Conservation (phyloP, 2,797 vertebrate species). For the Lagocephalus sceleratus region DNA sequence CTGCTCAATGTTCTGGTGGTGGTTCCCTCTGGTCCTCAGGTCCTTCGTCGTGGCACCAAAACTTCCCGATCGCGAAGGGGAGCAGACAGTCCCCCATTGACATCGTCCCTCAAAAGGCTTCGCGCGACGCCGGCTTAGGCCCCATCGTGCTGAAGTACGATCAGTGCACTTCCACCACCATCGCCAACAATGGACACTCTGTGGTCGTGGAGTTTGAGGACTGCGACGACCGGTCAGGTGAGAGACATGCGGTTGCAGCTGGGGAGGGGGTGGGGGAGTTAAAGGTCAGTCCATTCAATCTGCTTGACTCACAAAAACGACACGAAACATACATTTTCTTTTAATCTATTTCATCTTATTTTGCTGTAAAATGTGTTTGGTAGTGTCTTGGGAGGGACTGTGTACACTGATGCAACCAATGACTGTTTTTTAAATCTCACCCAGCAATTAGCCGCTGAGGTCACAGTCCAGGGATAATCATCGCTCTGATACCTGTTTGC, state of each 20-base stretch:
- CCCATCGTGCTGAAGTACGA: constrained; percentile 84
- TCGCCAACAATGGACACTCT: constrained; percentile 92
- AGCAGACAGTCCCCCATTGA: constrained; percentile 91
- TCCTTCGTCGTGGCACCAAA: constrained; percentile 86
- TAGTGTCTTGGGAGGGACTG: not conserved
- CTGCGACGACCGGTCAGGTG: constrained; percentile 87
- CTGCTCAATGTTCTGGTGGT: too few species aligned
- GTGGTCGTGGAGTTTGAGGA: constrained; percentile 93
- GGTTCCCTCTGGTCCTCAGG: constrained; percentile 65
- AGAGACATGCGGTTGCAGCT: not conserved
- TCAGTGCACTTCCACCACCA: constrained; percentile 83
- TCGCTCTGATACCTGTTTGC: constrained; percentile 13
- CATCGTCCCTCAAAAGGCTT: constrained; percentile 80
- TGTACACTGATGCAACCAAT: not conserved
- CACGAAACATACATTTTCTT: too few species aligned
- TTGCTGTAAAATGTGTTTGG: not conserved
- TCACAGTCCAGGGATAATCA: constrained; percentile 26
- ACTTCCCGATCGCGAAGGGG: constrained; percentile 87
- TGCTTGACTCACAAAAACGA: too few species aligned
- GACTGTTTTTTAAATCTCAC: not conserved
- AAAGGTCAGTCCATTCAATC: too few species aligned
- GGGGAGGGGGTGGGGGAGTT: too few species aligned
- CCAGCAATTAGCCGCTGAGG: constrained; percentile 7
- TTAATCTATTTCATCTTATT: too few species aligned
- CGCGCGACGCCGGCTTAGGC: constrained; percentile 80